phyloP scores from a whole-genome alignment of 2,797 vertebrate species.

The Sebastes jordani region DNA sequence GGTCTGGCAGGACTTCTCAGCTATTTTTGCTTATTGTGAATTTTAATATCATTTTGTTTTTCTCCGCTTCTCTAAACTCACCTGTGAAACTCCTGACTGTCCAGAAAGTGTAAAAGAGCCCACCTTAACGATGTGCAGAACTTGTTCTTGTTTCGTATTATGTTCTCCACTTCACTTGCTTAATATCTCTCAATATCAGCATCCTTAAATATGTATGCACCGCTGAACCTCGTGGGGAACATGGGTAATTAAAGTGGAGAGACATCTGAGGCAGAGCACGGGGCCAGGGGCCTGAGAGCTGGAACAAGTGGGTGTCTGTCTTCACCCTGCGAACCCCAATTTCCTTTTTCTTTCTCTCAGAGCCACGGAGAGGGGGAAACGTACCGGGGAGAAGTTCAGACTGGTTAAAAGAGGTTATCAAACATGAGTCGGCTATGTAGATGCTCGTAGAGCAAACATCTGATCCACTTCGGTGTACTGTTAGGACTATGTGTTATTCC shows the following conservation, averaged over 20 bases:
- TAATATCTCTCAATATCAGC: constrained; percentile 47
- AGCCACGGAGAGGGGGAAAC: not conserved
- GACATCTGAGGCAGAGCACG: constrained; percentile 14
- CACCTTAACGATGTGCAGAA: not conserved
- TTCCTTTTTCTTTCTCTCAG: not conserved
- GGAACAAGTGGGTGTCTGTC: constrained; percentile 7
- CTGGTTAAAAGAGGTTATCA: not conserved
- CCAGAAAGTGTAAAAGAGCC: not conserved
- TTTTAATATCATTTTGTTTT: not conserved
- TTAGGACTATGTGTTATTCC: not conserved
- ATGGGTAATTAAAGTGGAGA: constrained; percentile 51
- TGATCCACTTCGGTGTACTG: not conserved
- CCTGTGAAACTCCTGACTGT: not conserved
- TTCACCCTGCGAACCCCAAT: not conserved
- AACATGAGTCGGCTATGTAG: not conserved
- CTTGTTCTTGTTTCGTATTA: not conserved
- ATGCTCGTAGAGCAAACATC: not conserved
- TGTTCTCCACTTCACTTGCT: not conserved
- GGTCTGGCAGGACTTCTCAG: no score
- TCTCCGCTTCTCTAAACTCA: not conserved
- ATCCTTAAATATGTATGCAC: constrained; percentile 56
- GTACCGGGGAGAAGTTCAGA: not conserved
- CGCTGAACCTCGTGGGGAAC: constrained; percentile 6
- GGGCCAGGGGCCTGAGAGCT: constrained; percentile 3
- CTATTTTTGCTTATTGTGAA: not conserved